These are phyloP conservation scores for Rana temporaria DNA, from an alignment of 2,113 vertebrate genomes.

Conservation along the genomic window DNA sequence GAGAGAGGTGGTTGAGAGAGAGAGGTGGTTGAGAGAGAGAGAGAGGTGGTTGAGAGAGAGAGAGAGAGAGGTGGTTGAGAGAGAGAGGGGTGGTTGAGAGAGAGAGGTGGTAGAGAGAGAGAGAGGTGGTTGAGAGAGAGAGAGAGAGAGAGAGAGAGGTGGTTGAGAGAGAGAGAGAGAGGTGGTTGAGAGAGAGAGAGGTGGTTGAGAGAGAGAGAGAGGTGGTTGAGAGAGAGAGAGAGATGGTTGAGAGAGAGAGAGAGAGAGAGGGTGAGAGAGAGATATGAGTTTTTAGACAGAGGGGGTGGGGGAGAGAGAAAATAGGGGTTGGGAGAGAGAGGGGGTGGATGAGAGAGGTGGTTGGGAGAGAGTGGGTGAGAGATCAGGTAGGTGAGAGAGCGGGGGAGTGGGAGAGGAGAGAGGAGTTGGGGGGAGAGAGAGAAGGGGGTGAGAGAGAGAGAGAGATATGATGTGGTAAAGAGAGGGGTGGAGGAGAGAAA, in stretches of 20 bases:
- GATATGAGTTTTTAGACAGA: too few species aligned
- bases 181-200: not conserved
- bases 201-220: not conserved
- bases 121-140: not conserved
- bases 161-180: not conserved
- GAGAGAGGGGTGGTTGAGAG: too few species aligned
- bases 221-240: not conserved
- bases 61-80: not conserved
- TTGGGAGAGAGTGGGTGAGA: too few species aligned
- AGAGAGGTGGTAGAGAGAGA: not conserved
- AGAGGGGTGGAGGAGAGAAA: too few species aligned
- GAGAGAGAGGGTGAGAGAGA: not conserved
- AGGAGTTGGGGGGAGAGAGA: too few species aligned
- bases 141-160: not conserved
- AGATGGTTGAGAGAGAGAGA: not conserved
- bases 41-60: not conserved
- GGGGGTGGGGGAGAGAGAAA: too few species aligned
- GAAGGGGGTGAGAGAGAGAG: too few species aligned
- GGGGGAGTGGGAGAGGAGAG: too few species aligned
- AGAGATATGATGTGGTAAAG: too few species aligned
- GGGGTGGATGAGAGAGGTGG: too few species aligned
- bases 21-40: not conserved
- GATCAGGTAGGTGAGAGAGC: too few species aligned
- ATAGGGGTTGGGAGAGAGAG: too few species aligned
- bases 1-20: not conserved